Evolutionary conservation across 2,797 vertebrate species (phyloP).

Genomic region (Amniataba percoides): DNA sequence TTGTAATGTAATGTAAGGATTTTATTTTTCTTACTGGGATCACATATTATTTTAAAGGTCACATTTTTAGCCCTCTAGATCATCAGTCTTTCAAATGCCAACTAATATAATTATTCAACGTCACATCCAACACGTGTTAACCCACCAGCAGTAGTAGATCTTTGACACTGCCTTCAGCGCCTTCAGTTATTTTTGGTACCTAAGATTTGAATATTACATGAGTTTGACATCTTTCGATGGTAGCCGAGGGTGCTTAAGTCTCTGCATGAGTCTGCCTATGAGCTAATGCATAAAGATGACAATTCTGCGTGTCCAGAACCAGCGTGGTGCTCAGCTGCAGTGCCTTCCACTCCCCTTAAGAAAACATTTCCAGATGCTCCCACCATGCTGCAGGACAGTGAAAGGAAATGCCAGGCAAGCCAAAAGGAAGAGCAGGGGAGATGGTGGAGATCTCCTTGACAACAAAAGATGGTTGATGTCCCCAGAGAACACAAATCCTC

Average conservation of each 20-base stretch:
- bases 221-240: conserved; percentile 15
- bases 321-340: conserved; percentile 55
- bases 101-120: not conserved
- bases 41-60: not conserved
- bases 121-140: conserved; percentile 6
- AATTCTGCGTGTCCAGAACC: conserved; percentile 33
- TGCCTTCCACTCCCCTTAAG: conserved; percentile 40
- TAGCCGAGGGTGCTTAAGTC: conserved; percentile 13
- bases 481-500: conserved; percentile 16
- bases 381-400: conserved; percentile 62
- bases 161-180: conserved; percentile 1
- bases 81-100: not conserved
- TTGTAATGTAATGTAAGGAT: not conserved
- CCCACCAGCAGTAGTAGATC: conserved; percentile 1
- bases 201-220: conserved; percentile 34
- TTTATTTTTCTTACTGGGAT: not conserved
- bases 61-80: not conserved
- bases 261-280: not conserved
- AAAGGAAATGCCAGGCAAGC: conserved; percentile 81
- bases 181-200: conserved; percentile 10
- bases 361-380: conserved; percentile 79
- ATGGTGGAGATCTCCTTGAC: conserved; percentile 67
- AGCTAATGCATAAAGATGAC: conserved; percentile 40
- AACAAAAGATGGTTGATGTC: conserved; percentile 42
- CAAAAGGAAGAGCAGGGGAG: conserved; percentile 71